Evolutionary conservation across 2,888 invertebrate genomes (phyloP).

Genomic region (Caenorhabditis afra): DNA sequence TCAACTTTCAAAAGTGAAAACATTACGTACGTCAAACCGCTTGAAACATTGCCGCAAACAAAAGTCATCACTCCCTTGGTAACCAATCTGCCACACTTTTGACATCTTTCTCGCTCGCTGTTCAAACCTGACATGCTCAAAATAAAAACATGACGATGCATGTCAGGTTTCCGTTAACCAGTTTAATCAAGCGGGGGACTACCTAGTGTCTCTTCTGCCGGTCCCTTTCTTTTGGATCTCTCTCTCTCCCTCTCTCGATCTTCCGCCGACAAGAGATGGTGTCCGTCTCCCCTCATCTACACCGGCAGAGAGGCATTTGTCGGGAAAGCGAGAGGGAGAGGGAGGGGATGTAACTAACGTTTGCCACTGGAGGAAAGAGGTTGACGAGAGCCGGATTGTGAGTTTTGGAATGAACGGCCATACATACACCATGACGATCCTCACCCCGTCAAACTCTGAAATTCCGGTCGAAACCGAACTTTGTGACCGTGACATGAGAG

Average conservation of each 20-base stretch:
- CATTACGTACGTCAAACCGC: conserved; percentile 17
- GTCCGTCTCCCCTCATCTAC: conserved; percentile 26
- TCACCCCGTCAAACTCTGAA: conserved; percentile 9
- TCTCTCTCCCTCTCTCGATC: not conserved
- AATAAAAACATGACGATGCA: conserved; percentile 36
- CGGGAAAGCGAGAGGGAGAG: conserved; percentile 1
- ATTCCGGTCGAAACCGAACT: not conserved
- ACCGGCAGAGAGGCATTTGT: conserved; percentile 46
- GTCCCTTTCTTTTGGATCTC: conserved; percentile 23
- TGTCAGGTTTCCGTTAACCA: conserved; percentile 29
- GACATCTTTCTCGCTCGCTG: conserved; percentile 42
- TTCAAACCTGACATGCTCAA: conserved; percentile 38
- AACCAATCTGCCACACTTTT: conserved; percentile 45
- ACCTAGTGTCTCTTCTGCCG: not conserved
- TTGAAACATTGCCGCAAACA: conserved; percentile 43
- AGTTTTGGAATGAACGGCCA: conserved; percentile 8
- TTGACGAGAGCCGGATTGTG: conserved; percentile 25
- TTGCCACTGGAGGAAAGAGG: conserved; percentile 26
- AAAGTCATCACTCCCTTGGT: not conserved
- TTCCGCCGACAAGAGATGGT: conserved; percentile 16
- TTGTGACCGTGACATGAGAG: conserved; percentile 12
- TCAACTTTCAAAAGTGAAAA: conserved; percentile 20
- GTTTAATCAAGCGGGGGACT: conserved; percentile 42
- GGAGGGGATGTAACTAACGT: conserved; percentile 48
- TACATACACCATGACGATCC: conserved; percentile 7